These are phyloP conservation scores for Liopterus haemorrhoidalis DNA, from an alignment of 2,888 invertebrate species.

Conservation along the genomic window DNA sequence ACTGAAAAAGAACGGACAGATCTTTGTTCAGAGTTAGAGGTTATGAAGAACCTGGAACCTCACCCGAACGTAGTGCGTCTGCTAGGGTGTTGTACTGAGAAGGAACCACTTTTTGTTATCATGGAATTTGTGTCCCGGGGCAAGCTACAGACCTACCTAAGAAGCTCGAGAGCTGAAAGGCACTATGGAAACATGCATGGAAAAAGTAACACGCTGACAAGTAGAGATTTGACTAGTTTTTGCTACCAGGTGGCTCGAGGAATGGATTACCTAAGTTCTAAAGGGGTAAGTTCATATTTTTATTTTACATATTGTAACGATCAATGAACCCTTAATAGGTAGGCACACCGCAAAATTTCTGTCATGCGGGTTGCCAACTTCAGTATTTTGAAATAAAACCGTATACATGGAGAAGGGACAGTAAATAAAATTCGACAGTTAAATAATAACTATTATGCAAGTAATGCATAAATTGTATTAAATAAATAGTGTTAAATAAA, in stretches of 20 bases:
- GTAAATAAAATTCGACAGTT: too few species aligned
- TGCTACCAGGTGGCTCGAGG: conserved; percentile 87
- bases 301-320: neutral
- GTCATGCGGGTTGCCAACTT: too few species aligned
- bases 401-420: too few species aligned
- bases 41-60: conserved; percentile 86
- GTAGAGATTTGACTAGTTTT: conserved; percentile 81
- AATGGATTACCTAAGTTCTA: conserved; percentile 78
- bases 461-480: too few species aligned
- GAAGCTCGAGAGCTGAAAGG: conserved; percentile 79
- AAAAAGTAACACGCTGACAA: conserved; percentile 71
- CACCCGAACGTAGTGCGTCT: conserved; percentile 87
- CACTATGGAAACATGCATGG: conserved; percentile 69
- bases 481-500: too few species aligned
- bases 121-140: conserved; percentile 87
- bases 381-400: too few species aligned
- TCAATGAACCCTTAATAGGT: too few species aligned
- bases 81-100: conserved; percentile 84
- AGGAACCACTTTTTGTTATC: conserved; percentile 85
- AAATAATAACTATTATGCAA: too few species aligned
- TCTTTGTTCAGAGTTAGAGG: conserved; percentile 78
- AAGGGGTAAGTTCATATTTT: conserved; percentile 61
- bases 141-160: conserved; percentile 80
- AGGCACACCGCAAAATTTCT: too few species aligned
- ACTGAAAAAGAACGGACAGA: conserved; percentile 81